phyloP scores from a whole-genome alignment of 2,888 invertebrate species.

The Seira musarum region DNA sequence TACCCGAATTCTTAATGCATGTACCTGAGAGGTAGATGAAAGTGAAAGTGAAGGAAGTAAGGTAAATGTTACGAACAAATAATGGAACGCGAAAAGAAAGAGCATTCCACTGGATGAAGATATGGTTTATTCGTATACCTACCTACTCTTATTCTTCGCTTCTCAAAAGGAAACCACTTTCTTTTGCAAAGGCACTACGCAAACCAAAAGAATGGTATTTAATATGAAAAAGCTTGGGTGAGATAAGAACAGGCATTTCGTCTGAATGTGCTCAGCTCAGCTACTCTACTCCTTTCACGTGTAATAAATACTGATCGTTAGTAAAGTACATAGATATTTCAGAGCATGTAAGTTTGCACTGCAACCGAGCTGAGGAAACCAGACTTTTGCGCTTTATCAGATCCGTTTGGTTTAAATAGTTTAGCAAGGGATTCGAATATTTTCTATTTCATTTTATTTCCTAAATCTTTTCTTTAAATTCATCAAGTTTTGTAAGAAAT shows the following conservation, averaged over 20 bases:
- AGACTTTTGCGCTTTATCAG: no score
- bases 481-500: no score
- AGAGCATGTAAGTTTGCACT: neutral
- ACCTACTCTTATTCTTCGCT: neutral
- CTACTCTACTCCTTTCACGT: neutral
- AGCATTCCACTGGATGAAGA: neutral
- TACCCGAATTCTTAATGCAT: neutral
- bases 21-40: neutral
- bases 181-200: neutral
- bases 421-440: neutral
- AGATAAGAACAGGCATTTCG: neutral
- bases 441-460: neutral
- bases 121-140: neutral
- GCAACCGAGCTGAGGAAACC: no score
- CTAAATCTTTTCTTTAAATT: neutral
- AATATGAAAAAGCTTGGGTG: neutral
- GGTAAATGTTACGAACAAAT: neutral
- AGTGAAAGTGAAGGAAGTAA: neutral
- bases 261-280: neutral
- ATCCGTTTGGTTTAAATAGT: neutral
- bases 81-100: neutral
- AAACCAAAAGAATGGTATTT: neutral
- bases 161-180: neutral
- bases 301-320: neutral
- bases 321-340: no score